phyloP scores from a whole-genome alignment of 2,113 vertebrate genomes.

The Chinchilla lanigera region DNA sequence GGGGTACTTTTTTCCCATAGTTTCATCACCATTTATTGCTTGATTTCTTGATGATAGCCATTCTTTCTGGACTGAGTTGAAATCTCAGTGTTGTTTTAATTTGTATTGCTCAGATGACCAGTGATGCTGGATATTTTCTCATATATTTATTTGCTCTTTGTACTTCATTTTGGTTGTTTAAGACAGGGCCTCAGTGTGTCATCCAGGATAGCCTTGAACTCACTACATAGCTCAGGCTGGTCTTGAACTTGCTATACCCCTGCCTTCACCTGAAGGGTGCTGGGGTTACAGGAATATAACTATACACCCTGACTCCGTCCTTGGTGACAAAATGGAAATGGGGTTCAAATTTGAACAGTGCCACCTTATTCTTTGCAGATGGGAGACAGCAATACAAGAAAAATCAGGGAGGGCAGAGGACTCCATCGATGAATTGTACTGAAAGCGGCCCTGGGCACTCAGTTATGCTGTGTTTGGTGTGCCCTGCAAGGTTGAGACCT shows the following conservation, averaged over 20 bases:
- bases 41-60: background rate
- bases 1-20: background rate
- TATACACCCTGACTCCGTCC: background rate
- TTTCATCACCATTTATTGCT: background rate
- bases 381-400: background rate
- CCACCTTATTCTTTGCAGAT: background rate
- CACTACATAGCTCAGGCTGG: background rate
- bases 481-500: background rate
- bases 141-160: background rate
- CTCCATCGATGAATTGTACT: background rate
- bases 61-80: background rate
- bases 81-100: background rate
- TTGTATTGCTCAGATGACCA: background rate
- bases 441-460: fast-evolving
- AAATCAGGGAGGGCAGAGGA: background rate
- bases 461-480: background rate
- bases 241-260: background rate
- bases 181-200: background rate
- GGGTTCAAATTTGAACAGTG: background rate
- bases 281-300: background rate
- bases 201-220: background rate
- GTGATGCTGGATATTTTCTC: background rate
- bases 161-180: background rate
- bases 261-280: background rate
- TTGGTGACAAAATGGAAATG: background rate